phyloP scores from a whole-genome alignment of 1,140 invertebrate species.

The Drosophila bocqueti region DNA sequence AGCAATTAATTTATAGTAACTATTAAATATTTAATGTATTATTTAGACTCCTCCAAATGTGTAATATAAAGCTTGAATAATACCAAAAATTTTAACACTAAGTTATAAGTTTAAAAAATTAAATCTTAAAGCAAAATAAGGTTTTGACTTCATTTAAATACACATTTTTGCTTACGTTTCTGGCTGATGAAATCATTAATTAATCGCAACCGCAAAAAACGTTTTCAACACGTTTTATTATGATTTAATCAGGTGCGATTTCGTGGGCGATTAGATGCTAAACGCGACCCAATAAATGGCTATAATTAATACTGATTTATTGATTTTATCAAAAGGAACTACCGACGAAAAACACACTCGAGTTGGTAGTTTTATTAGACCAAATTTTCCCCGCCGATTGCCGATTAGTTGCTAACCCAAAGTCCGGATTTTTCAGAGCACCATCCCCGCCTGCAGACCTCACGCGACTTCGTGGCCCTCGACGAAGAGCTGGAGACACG shows the following conservation, averaged over 20 bases:
- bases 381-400: constrained; percentile 1
- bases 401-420: constrained; percentile 47
- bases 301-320: constrained; percentile 50
- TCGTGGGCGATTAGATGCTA: constrained; percentile 2
- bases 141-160: neutral
- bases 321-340: constrained; percentile 1
- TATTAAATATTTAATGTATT: too few relatives aligned
- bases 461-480: constrained; percentile 62
- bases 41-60: neutral
- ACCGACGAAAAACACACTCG: constrained; percentile 10
- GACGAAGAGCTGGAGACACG: constrained; percentile 65
- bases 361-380: constrained; percentile 17
- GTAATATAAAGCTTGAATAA: neutral
- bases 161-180: neutral
- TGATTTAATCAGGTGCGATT: neutral
- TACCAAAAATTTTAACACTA: too few relatives aligned
- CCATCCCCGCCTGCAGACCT: constrained; percentile 52
- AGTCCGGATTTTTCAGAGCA: constrained; percentile 48
- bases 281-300: constrained; percentile 12
- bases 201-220: constrained; percentile 1
- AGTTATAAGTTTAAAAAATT: neutral
- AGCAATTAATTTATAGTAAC: neutral
- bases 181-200: constrained; percentile 4
- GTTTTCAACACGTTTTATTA: constrained; percentile 32
- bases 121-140: neutral